These are phyloP conservation scores for Stichodactyla mertensii DNA, from an alignment of 64 coral and sea anemone genomes.

Conservation along the genomic window DNA sequence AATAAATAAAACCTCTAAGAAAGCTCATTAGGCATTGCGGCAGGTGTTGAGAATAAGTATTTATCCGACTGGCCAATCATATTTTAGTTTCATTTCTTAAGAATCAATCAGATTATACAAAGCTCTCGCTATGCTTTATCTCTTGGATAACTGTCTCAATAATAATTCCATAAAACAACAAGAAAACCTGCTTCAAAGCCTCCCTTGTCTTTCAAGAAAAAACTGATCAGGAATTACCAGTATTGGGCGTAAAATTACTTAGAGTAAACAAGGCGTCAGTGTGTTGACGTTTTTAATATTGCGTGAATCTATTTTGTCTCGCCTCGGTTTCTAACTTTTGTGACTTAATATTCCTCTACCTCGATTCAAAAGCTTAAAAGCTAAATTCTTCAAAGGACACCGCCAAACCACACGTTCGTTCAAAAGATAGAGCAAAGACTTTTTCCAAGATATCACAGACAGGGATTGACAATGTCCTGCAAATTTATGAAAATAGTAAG, in stretches of 20 bases:
- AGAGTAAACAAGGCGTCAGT: background rate
- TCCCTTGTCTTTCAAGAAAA: no score
- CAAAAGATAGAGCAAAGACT: background rate
- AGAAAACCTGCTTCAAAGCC: background rate
- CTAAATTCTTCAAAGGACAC: background rate
- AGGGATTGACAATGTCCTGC: background rate
- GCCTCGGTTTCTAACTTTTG: background rate
- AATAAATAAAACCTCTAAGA: no score
- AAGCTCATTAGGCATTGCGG: no score
- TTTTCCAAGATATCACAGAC: background rate
- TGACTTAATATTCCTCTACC: background rate
- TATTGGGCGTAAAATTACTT: background rate
- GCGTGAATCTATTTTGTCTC: background rate
- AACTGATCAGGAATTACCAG: background rate
- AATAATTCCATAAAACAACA: background rate
- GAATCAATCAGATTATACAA: no score
- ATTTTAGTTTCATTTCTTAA: no score
- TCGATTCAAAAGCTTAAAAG: background rate
- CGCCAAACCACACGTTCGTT: background rate
- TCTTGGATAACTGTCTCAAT: background rate
- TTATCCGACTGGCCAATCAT: no score
- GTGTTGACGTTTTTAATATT: background rate
- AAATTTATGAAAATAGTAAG: slow-evolving; percentile 30
- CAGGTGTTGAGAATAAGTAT: no score
- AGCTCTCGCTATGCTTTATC: no score